phyloP scores from a whole-genome alignment of 2,113 vertebrate species.

The Clupea harengus region DNA sequence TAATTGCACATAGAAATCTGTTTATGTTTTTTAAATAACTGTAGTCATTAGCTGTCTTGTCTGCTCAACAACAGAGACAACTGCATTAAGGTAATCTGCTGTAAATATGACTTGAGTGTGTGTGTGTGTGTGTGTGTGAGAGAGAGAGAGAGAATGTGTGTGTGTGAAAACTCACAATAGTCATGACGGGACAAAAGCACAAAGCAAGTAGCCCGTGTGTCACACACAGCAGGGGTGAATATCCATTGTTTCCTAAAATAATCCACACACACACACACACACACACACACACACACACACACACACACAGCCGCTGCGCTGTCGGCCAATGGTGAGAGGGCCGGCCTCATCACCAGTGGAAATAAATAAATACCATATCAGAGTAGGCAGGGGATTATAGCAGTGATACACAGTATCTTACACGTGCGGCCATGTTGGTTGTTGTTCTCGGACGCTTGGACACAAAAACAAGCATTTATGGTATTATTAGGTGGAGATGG shows the following conservation, averaged over 20 bases:
- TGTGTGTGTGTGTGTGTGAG: neutral
- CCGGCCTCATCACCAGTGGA: neutral
- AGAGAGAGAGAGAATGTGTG: neutral
- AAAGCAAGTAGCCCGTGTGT: neutral
- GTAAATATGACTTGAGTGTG: constrained; percentile 39
- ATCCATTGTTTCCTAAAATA: constrained; percentile 18
- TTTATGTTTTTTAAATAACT: constrained; percentile 46
- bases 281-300: too few relatives aligned
- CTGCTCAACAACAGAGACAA: constrained; percentile 38
- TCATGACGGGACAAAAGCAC: constrained; percentile 23
- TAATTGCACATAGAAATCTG: constrained; percentile 22
- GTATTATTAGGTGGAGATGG: constrained; percentile 27
- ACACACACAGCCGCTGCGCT: too few relatives aligned
- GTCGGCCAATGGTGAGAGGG: neutral
- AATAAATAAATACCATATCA: constrained; percentile 32
- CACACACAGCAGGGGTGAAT: constrained; percentile 22
- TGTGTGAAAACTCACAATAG: constrained; percentile 10
- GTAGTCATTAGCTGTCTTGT: constrained; percentile 40
- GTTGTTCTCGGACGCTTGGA: constrained; percentile 18
- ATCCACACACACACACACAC: too few relatives aligned
- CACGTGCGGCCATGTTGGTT: constrained; percentile 31
- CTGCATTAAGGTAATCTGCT: constrained; percentile 37
- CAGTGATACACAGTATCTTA: constrained; percentile 1
- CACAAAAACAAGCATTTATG: constrained; percentile 34
- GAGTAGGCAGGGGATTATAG: constrained; percentile 43